Evolutionary conservation across 1,140 invertebrate genomes (phyloP).

Genomic region (Philaenus spumarius): DNA sequence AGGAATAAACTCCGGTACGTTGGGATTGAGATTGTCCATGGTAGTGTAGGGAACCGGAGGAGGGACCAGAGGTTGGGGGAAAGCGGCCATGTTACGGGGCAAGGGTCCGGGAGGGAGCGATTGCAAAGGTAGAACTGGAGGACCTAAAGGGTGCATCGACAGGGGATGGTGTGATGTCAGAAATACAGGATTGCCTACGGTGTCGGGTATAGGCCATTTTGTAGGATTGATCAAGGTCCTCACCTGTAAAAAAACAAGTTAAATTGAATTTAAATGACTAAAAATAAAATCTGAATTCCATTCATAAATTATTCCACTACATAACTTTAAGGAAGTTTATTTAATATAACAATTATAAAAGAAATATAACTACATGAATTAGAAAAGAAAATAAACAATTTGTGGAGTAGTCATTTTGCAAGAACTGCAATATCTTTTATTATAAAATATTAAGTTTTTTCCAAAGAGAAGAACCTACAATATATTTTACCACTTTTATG

Average conservation of each 20-base stretch:
- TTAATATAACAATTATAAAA: too few relatives aligned
- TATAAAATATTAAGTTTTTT: too few relatives aligned
- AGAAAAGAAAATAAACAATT: too few relatives aligned
- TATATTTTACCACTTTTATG: too few relatives aligned
- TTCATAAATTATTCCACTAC: too few relatives aligned
- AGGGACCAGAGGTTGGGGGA: slow-evolving; percentile 15
- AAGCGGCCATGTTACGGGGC: background rate
- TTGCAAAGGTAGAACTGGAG: slow-evolving; percentile 43
- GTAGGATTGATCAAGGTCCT: slow-evolving; percentile 71
- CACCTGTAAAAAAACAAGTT: slow-evolving; percentile 59
- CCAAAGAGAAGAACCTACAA: too few relatives aligned
- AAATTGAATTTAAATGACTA: too few relatives aligned
- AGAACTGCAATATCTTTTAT: too few relatives aligned
- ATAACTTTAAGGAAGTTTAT: too few relatives aligned
- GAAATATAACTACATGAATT: too few relatives aligned
- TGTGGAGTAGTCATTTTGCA: too few relatives aligned
- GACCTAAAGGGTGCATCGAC: slow-evolving; percentile 27
- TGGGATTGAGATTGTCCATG: slow-evolving; percentile 64
- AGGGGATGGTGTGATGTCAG: slow-evolving; percentile 26
- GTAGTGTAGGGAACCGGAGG: slow-evolving; percentile 15
- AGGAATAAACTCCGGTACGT: slow-evolving; percentile 81
- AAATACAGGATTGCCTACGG: slow-evolving; percentile 37
- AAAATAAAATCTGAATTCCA: too few relatives aligned
- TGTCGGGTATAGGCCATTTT: slow-evolving; percentile 77
- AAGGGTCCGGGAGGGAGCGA: slow-evolving; percentile 46